Base-by-base conservation (phyloP, 2,797 vertebrate species). In the Acrossocheilus fasciatus region DNA sequence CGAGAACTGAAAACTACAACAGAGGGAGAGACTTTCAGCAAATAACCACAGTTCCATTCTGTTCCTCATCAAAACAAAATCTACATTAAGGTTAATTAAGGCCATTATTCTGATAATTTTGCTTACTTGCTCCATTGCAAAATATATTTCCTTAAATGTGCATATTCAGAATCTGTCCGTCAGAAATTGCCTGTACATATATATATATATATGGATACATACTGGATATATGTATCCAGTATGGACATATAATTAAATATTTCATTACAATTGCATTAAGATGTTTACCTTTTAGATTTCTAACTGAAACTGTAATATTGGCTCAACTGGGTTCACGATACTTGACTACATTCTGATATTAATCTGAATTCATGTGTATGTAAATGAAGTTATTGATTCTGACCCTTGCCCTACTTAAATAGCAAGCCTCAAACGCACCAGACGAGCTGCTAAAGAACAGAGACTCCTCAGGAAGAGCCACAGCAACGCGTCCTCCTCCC, bases 401-500 rank as follows among this genome's bases (percentile, higher is more conserved):
- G 30, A 50, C 52, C 34, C 23, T 57, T 11, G 14, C 4, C 18
- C 34, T 26, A 26, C 34, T 72, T 26, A 45, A 59, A 73, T 9
- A 73, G 9, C 36, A 59, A 41, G 39, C 4, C 15, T 0, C 18
- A 34, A 41, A n/a, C 4, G n/a, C 36, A 30, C 23, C 18, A 82
- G 36, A 62, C 39, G 34, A 20, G 17, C 26, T 45, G 41, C 12
- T 83, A 50, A 17, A 18, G 41, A 34, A 85, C 43, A 41, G 69
- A 57, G 59, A 79, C 75, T 39, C 69, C 43, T 74, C 39, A 74
- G 69, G 69, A 80, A 68, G 39, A 85, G 85, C 62, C 79, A 69
- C 81, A 83, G n/a, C 34, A 20, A 57, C n/a, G 74, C 4, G 4
- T 83, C 64, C 91, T 94, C 93, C 94, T 68, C 23, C 94, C 93